Conservation (phyloP, 2,888 invertebrate species). For the Heteropelma amictum region DNA sequence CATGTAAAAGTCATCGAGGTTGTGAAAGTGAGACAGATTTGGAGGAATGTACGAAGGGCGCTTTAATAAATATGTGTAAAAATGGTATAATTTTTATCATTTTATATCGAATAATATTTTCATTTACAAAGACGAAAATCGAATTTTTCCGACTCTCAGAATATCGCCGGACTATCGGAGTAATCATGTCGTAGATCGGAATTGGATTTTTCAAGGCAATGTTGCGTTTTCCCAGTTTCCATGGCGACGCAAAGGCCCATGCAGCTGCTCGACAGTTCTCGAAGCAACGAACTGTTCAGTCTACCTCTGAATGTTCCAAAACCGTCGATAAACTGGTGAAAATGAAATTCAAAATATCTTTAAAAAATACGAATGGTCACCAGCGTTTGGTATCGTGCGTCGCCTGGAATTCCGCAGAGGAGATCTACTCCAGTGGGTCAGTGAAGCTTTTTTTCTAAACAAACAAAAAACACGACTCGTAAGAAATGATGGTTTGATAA, state of each 20-base stretch:
- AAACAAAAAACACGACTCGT: neutral
- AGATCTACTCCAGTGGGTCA: conserved; percentile 94
- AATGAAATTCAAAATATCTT: conserved; percentile 75
- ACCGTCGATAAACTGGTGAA: neutral
- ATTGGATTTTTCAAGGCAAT: neutral
- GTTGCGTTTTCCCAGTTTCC: conserved; percentile 13
- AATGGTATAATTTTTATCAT: conserved; percentile 23
- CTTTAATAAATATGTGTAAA: conserved; percentile 71
- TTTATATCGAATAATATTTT: neutral
- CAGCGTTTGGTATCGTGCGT: conserved; percentile 91
- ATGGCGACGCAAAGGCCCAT: conserved; percentile 14
- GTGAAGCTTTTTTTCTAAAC: conserved; percentile 58
- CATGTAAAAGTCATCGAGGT: conserved; percentile 50
- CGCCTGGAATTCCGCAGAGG: conserved; percentile 96
- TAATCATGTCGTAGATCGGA: neutral
- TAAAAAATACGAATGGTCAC: conserved; percentile 87
- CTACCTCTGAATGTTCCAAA: neutral
- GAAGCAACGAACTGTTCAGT: neutral
- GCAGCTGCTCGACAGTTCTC: neutral
- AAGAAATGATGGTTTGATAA: neutral
- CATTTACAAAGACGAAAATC: no score
- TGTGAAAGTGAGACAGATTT: conserved; percentile 62
- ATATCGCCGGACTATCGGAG: neutral
- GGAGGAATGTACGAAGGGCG: conserved; percentile 66
- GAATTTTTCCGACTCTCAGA: neutral